Percentiles rank a stretch among this genome's conserved stretches.
These are phyloP conservation scores for Mus musculus DNA, from an alignment of 2,113 vertebrate species.

Conservation along the genomic window GRCm39 chr2:78858001-78858500, in stretches of 20 bases:
- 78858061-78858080: not conserved
- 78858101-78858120: not conserved
- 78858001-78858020: slow-evolving; percentile 2
- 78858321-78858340: slow-evolving; percentile 24
- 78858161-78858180: not conserved
- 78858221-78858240: not conserved
- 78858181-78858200: not conserved
- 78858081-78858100: slow-evolving; percentile 12
- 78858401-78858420: slow-evolving; percentile 43
- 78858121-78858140: not conserved
- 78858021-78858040: slow-evolving; percentile 30
- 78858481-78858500: not conserved
- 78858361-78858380: slow-evolving; percentile 16
- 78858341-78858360: slow-evolving; percentile 32
- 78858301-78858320: slow-evolving; percentile 19
- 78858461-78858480: not conserved
- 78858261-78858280: not conserved
- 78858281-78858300: slow-evolving; percentile 26
- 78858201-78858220: not conserved
- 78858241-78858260: not conserved
- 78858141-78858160: not conserved
- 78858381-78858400: not conserved
- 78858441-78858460: not conserved
- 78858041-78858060: not conserved
- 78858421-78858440: not conserved